phyloP scores from a whole-genome alignment of 2,888 invertebrate genomes.

The Campoplex capitator region DNA sequence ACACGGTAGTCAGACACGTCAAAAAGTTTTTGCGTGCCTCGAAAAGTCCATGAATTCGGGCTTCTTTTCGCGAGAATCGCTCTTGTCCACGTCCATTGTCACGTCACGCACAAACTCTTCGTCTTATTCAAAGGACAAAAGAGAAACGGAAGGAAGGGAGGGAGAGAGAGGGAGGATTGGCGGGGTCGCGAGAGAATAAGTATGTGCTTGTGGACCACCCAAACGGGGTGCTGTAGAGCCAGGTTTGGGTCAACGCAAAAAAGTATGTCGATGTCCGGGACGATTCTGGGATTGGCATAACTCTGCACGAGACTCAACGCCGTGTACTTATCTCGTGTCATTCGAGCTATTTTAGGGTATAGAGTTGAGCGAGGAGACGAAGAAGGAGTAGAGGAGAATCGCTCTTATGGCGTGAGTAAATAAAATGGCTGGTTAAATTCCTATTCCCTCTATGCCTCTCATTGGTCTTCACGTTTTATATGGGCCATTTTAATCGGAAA shows the following conservation, averaged over 20 bases:
- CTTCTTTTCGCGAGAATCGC: constrained; percentile 57
- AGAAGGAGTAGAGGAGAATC: constrained; percentile 15
- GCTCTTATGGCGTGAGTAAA: constrained; percentile 50
- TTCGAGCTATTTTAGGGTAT: constrained; percentile 63
- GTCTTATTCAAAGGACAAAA: constrained; percentile 50
- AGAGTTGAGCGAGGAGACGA: constrained; percentile 47
- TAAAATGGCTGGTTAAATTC: constrained; percentile 41
- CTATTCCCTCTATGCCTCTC: constrained; percentile 27
- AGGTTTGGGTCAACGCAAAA: constrained; percentile 67
- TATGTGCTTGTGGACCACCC: constrained; percentile 65
- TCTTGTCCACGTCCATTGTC: constrained; percentile 58
- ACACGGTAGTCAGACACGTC: constrained; percentile 53
- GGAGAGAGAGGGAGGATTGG: neutral
- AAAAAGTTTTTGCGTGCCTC: constrained; percentile 29
- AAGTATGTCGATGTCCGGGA: constrained; percentile 69
- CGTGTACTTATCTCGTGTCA: constrained; percentile 18
- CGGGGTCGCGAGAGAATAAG: constrained; percentile 37
- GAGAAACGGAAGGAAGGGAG: neutral
- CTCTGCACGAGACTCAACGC: constrained; percentile 48
- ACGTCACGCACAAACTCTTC: constrained; percentile 61
- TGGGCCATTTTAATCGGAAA: neutral
- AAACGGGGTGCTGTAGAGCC: constrained; percentile 65
- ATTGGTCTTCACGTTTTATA: neutral
- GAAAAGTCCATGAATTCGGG: constrained; percentile 58
- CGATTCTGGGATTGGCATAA: constrained; percentile 72